Percentiles rank a stretch among this genome's conserved stretches.
phyloP scores from a whole-genome alignment of 1,140 invertebrate species.

The Leptinotarsa undecemlineata region DNA sequence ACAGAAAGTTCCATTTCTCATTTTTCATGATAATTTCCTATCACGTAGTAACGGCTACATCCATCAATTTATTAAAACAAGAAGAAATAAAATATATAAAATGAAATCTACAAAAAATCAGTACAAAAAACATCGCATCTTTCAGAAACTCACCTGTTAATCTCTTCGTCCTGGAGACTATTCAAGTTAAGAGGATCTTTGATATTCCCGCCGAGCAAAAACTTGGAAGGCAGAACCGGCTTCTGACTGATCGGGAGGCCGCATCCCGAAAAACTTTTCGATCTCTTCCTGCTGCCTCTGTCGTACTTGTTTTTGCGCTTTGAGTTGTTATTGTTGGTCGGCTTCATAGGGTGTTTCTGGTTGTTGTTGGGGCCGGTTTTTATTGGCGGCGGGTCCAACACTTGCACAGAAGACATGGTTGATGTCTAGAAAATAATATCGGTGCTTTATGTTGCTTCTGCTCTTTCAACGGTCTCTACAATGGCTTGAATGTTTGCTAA shows the following conservation, averaged over 20 bases:
- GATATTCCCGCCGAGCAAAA: constrained; percentile 92
- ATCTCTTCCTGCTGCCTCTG: constrained; percentile 56
- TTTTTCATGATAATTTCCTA: too few relatives aligned
- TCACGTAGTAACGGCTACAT: too few relatives aligned
- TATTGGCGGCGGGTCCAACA: constrained; percentile 31
- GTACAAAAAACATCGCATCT: too few relatives aligned
- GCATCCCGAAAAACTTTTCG: constrained; percentile 58
- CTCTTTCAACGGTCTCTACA: not conserved
- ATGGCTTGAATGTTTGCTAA: not conserved
- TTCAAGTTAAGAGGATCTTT: constrained; percentile 93
- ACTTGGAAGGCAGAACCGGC: constrained; percentile 86
- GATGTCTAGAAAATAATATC: not conserved
- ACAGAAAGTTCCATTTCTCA: too few relatives aligned
- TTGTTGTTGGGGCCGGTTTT: constrained; percentile 33
- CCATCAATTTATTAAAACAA: too few relatives aligned
- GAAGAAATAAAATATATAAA: too few relatives aligned
- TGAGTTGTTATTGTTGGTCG: constrained; percentile 33
- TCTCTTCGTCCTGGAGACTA: constrained; percentile 86
- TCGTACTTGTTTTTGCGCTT: constrained; percentile 48
- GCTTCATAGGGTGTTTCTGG: constrained; percentile 28
- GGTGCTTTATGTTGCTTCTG: not conserved
- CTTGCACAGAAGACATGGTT: constrained; percentile 40
- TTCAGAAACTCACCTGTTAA: constrained; percentile 60
- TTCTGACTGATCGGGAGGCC: constrained; percentile 67
- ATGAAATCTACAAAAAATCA: too few relatives aligned